Evolutionary conservation across 1,140 invertebrate species (phyloP).

Genomic region (Neuroterus valhalla): DNA sequence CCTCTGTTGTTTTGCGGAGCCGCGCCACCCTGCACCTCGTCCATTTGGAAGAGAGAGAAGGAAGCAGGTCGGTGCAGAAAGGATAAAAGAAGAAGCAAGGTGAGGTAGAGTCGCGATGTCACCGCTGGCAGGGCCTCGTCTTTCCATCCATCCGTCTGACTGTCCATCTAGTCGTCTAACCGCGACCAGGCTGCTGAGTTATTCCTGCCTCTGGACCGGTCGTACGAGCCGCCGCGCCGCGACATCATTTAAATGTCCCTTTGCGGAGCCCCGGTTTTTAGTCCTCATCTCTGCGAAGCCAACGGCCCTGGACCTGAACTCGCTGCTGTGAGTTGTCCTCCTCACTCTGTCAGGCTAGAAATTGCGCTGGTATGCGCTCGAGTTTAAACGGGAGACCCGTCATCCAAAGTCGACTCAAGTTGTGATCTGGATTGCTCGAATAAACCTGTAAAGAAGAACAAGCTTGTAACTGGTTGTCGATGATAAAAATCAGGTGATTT

Average conservation of each 20-base stretch:
- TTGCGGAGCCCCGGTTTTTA: constrained; percentile 69
- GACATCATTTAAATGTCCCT: constrained; percentile 75
- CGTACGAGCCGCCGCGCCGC: constrained; percentile 62
- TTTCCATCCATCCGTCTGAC: constrained; percentile 61
- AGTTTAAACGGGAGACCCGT: constrained; percentile 29
- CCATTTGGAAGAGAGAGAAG: constrained; percentile 44
- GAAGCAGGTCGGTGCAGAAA: constrained; percentile 38
- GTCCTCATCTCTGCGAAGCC: constrained; percentile 66
- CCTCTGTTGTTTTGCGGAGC: constrained; percentile 37
- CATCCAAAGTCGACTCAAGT: constrained; percentile 23
- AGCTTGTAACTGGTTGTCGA: constrained; percentile 1
- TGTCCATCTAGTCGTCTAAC: constrained; percentile 64
- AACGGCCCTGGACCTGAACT: constrained; percentile 47
- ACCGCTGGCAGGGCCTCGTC: constrained; percentile 65
- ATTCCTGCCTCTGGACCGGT: constrained; percentile 59
- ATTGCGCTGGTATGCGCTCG: constrained; percentile 54
- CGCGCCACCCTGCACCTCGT: constrained; percentile 47
- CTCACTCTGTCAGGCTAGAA: constrained; percentile 48
- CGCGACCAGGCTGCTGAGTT: constrained; percentile 61
- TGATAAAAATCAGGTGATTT: constrained; percentile 13
- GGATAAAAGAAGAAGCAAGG: constrained; percentile 30
- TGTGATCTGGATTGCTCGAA: constrained; percentile 26
- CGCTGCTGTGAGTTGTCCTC: neutral
- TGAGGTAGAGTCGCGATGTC: constrained; percentile 51
- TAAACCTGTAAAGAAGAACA: constrained; percentile 5